Conservation (phyloP, 2,113 vertebrate genomes). For the Hipposideros armiger region DNA sequence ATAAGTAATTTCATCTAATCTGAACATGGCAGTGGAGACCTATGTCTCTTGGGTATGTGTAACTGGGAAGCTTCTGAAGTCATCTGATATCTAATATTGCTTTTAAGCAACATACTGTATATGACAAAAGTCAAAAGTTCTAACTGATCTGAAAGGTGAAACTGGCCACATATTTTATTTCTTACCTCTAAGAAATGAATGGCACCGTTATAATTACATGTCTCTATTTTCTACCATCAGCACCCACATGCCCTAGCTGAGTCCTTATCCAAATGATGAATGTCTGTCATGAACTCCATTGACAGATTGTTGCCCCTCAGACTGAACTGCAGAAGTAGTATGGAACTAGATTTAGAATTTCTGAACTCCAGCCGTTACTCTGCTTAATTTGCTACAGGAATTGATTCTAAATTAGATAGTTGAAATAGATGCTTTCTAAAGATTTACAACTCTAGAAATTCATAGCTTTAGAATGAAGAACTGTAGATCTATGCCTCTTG, state of each 20-base stretch:
- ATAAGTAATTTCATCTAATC: neutral
- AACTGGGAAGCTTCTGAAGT: neutral
- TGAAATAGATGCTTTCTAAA: neutral
- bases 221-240: neutral
- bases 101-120: neutral
- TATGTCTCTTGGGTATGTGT: neutral
- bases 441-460: neutral
- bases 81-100: neutral
- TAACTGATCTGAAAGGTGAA: neutral
- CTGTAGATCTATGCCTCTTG: neutral
- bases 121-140: neutral
- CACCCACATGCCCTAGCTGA: too few relatives aligned
- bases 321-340: neutral
- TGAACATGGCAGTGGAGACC: neutral
- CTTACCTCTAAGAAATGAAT: neutral
- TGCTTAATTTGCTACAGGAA: neutral
- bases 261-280: slow-evolving; percentile 21
- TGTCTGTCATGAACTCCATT: neutral
- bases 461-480: neutral
- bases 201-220: neutral
- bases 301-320: neutral
- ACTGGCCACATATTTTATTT: neutral
- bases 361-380: neutral
- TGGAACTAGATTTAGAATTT: neutral
- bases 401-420: neutral